Evolutionary conservation across 1,140 invertebrate genomes (phyloP).

Genomic region (Trypoxylus dichotomus): DNA sequence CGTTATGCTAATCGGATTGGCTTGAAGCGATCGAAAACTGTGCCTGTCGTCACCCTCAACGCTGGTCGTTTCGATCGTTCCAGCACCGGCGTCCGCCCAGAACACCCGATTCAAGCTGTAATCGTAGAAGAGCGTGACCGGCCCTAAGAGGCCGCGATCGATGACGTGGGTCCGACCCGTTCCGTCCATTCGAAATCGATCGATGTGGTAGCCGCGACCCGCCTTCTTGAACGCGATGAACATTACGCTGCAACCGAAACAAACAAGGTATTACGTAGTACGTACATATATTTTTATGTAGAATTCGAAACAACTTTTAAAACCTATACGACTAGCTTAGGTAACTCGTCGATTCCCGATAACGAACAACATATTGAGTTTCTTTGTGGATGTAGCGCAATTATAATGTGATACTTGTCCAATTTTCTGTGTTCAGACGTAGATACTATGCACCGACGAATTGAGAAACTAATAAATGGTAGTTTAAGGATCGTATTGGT

Average conservation of each 20-base stretch:
- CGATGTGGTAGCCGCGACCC: constrained; percentile 57
- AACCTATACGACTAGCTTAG: no score
- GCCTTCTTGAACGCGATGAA: constrained; percentile 61
- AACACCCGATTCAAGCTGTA: constrained; percentile 55
- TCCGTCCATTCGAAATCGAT: constrained; percentile 63
- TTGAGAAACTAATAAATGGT: no score
- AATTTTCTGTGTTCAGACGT: no score
- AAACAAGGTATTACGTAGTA: no score
- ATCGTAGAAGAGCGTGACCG: constrained; percentile 60
- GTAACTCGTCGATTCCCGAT: no score
- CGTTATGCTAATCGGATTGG: constrained; percentile 58
- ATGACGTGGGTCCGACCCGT: constrained; percentile 56
- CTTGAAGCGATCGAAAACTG: constrained; percentile 51
- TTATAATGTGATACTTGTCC: no score
- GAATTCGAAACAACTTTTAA: no score
- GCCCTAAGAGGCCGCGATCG: constrained; percentile 56
- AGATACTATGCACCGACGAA: no score
- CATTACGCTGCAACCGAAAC: constrained; percentile 65
- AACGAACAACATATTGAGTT: no score
- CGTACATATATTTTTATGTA: no score
- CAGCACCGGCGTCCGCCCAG: constrained; percentile 59
- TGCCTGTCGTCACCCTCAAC: constrained; percentile 55
- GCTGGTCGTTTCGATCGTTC: constrained; percentile 59
- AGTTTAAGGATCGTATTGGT: no score
- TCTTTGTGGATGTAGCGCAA: no score